phyloP scores from a whole-genome alignment of 64 coral and sea anemone species.

The Porites australiensis region DNA sequence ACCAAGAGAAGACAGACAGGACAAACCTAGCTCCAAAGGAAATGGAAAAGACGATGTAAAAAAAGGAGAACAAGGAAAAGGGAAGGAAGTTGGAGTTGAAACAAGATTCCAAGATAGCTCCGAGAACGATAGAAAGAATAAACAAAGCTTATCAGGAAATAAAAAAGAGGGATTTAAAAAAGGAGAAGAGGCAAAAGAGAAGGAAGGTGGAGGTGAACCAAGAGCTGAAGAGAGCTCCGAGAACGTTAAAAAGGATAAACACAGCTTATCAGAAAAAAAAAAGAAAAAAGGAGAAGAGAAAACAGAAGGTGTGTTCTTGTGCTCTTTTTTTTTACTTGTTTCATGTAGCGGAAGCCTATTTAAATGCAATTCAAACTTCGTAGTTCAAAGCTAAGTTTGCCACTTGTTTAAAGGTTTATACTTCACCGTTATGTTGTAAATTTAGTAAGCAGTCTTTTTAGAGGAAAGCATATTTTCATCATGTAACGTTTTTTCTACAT shows the following conservation, averaged over 20 bases:
- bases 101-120: background rate
- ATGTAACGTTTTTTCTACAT: too few relatives aligned
- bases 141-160: background rate
- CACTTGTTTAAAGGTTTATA: too few relatives aligned
- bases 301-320: too few relatives aligned
- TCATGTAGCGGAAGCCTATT: too few relatives aligned
- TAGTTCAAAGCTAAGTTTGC: too few relatives aligned
- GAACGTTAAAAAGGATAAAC: too few relatives aligned
- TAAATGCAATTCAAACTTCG: too few relatives aligned
- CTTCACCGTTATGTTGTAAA: too few relatives aligned
- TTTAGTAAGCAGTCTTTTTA: too few relatives aligned
- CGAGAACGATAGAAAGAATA: background rate
- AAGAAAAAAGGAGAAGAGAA: background rate
- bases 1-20: background rate
- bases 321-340: too few relatives aligned
- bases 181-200: conserved; percentile 8
- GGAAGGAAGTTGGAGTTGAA: background rate
- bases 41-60: background rate
- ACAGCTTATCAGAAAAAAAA: background rate
- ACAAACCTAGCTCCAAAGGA: background rate
- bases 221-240: background rate
- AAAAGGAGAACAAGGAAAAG: background rate
- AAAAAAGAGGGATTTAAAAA: conserved; percentile 5
- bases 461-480: too few relatives aligned
- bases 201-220: background rate